Conservation (phyloP, 2,797 vertebrate genomes). For the Hipposideros larvatus region DNA sequence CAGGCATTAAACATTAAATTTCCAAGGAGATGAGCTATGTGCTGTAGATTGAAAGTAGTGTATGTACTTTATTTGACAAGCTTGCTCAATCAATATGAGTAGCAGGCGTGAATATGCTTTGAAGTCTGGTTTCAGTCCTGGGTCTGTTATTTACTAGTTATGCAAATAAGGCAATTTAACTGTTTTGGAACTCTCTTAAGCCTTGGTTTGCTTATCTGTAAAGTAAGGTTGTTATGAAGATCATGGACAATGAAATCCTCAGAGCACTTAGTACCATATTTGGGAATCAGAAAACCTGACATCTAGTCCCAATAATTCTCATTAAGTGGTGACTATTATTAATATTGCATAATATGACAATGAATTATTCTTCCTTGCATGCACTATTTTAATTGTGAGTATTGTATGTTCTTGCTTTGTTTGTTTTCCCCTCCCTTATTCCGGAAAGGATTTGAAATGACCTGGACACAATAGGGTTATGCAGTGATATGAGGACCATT, state of each 20-base stretch:
- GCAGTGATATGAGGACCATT: background rate
- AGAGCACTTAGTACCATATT: background rate
- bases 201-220: background rate
- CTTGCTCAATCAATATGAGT: background rate
- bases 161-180: background rate
- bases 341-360: background rate
- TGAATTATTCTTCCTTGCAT: background rate
- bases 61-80: background rate
- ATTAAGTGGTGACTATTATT: background rate
- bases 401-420: background rate
- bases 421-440: background rate
- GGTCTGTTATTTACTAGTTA: background rate
- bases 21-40: background rate
- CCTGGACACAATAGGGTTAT: background rate
- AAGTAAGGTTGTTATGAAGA: background rate
- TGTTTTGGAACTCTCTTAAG: background rate
- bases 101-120: background rate
- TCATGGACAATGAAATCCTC: conserved; percentile 32
- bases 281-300: conserved; percentile 28
- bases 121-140: background rate
- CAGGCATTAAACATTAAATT: background rate
- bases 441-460: background rate
- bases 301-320: background rate
- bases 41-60: background rate
- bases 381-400: background rate